Percentiles rank a stretch among this genome's conserved stretches.
Conservation (phyloP, 2,888 invertebrate species). For the Strigamia transsilvanica region DNA sequence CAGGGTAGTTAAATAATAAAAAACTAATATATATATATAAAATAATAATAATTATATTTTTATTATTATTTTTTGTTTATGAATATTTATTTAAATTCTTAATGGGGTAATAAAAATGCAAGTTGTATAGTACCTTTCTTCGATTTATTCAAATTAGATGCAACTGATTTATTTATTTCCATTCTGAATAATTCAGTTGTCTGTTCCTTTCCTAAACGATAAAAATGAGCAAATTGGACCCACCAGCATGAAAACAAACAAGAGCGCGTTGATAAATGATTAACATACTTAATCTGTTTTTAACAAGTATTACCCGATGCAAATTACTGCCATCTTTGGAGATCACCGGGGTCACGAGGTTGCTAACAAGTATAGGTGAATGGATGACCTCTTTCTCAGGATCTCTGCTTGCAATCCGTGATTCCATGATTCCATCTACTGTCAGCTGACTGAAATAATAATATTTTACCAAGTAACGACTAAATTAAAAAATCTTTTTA, state of each 20-base stretch:
- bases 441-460: background rate
- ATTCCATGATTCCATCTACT: background rate
- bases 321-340: constrained; percentile 36
- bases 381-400: constrained; percentile 39
- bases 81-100: too few relatives aligned
- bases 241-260: background rate
- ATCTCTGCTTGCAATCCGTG: background rate
- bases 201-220: too few relatives aligned
- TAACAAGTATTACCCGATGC: constrained; percentile 24
- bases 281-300: constrained; percentile 7
- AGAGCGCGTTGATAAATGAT: background rate
- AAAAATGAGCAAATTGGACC: too few relatives aligned
- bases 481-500: too few relatives aligned
- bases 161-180: too few relatives aligned
- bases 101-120: background rate
- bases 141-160: too few relatives aligned
- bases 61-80: too few relatives aligned
- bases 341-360: constrained; percentile 34
- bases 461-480: too few relatives aligned
- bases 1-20: background rate
- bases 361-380: constrained; percentile 32
- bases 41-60: too few relatives aligned
- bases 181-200: too few relatives aligned
- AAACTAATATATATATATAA: too few relatives aligned
- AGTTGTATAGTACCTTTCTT: too few relatives aligned